Conservation (phyloP, 2,888 invertebrate genomes). For the Limnephilus marmoratus region DNA sequence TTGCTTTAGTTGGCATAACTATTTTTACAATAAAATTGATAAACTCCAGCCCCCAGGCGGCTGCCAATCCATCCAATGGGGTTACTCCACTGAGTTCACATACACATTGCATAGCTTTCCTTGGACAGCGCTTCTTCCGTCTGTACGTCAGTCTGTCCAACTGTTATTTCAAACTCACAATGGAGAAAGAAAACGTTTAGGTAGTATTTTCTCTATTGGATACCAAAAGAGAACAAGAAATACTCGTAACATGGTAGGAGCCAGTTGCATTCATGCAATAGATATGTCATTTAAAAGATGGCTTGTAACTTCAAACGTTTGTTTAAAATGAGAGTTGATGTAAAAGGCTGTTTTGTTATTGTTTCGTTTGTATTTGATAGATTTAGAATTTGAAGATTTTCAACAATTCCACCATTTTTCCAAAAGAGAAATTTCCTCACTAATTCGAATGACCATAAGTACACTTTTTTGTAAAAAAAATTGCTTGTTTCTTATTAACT, state of each 20-base stretch:
- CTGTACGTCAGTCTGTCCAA: neutral
- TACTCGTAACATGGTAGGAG: neutral
- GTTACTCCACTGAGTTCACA: neutral
- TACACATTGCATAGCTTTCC: neutral
- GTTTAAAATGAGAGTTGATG: neutral
- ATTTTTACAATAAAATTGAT: neutral
- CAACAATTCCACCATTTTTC: too few relatives aligned
- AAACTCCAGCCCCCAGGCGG: neutral
- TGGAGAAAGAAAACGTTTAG: neutral
- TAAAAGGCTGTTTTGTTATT: neutral
- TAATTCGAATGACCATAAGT: too few relatives aligned
- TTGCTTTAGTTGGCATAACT: neutral
- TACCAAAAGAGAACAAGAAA: neutral
- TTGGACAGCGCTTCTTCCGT: neutral
- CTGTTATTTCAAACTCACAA: constrained; percentile 15
- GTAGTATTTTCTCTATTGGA: neutral
- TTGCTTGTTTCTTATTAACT: too few relatives aligned
- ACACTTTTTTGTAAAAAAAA: too few relatives aligned
- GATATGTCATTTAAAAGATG: neutral
- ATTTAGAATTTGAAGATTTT: neutral
- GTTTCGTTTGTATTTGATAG: neutral
- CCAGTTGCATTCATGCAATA: neutral
- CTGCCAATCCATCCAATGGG: neutral
- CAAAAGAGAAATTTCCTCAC: too few relatives aligned
- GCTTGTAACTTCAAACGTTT: neutral